A percentile compares a stretch with the other conserved stretches of the same genome.
Evolutionary conservation across 2,797 vertebrate species (phyloP).

Genomic region (Parambassis ranga): DNA sequence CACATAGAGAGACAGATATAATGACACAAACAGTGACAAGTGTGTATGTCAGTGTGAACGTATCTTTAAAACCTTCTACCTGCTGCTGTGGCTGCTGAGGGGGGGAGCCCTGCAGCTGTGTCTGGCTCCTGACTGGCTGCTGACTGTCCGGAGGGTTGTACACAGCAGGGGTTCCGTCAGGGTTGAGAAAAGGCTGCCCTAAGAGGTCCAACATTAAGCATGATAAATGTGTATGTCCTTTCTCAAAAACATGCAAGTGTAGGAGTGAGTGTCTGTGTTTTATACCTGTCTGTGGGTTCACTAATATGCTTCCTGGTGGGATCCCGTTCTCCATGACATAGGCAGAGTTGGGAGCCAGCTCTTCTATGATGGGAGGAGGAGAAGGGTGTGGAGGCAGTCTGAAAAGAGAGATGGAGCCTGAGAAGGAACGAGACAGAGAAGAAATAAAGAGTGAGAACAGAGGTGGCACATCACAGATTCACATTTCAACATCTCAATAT

Average conservation of each 20-base stretch:
- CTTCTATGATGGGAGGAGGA: constrained; percentile 78
- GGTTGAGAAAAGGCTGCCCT: constrained; percentile 96
- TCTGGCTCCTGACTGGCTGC: constrained; percentile 83
- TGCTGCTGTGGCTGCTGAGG: constrained; percentile 82
- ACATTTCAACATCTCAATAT: constrained; percentile 6
- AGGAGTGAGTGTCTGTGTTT: constrained; percentile 9
- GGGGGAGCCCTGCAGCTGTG: constrained; percentile 72
- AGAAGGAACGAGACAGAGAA: constrained; percentile 42
- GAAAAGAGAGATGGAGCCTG: constrained; percentile 84
- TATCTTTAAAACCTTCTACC: constrained; percentile 69
- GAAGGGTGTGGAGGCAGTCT: constrained; percentile 72
- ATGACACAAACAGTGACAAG: constrained; percentile 27
- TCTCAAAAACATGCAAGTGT: constrained; percentile 1
- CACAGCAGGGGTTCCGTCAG: constrained; percentile 91
- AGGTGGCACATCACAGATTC: constrained; percentile 3
- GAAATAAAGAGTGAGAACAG: background rate
- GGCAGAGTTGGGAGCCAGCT: constrained; percentile 79
- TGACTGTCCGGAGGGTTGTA: constrained; percentile 91
- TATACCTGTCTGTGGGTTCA: constrained; percentile 94
- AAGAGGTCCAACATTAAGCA: constrained; percentile 43
- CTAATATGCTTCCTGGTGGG: constrained; percentile 92
- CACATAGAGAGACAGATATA: constrained; percentile 57
- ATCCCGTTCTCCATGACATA: constrained; percentile 93
- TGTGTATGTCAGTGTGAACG: background rate
- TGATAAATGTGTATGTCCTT: constrained; percentile 6